phyloP scores from a whole-genome alignment of 2,797 vertebrate genomes.

The Tapera naevia region DNA sequence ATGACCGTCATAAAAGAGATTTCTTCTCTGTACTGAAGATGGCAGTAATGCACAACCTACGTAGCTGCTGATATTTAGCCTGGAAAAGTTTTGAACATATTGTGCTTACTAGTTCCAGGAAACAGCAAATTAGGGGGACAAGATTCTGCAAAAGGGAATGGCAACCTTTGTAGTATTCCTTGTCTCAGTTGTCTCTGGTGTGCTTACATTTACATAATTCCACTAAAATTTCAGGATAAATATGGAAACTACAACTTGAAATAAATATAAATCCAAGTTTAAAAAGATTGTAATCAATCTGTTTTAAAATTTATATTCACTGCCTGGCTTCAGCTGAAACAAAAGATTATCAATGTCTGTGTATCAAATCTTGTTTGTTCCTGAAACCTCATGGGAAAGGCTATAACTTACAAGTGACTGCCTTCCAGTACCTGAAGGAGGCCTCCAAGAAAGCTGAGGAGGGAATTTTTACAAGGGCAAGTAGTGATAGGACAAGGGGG shows the following conservation, averaged over 20 bases:
- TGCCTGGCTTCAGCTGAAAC: slow-evolving; percentile 52
- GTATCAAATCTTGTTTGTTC: neutral
- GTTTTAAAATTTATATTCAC: neutral
- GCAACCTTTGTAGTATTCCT: neutral
- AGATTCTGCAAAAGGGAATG: neutral
- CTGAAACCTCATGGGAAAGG: neutral
- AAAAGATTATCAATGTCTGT: neutral
- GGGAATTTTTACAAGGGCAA: too few relatives aligned
- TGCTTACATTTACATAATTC: neutral
- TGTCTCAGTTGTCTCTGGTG: neutral
- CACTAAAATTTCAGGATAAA: neutral
- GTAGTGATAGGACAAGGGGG: too few relatives aligned
- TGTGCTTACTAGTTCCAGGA: neutral
- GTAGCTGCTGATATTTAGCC: neutral
- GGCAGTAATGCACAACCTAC: slow-evolving; percentile 76
- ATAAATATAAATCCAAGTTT: neutral
- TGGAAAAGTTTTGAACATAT: neutral
- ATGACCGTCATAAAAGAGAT: slow-evolving; percentile 61
- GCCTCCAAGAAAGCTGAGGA: too few relatives aligned
- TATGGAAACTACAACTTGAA: neutral
- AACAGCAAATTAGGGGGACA: neutral
- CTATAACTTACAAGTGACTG: neutral
- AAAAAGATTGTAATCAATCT: neutral
- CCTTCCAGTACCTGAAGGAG: too few relatives aligned
- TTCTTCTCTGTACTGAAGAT: slow-evolving; percentile 73